These are phyloP conservation scores for Tenrec ecaudatus DNA, from an alignment of 2,113 vertebrate genomes.

Conservation along the genomic window DNA sequence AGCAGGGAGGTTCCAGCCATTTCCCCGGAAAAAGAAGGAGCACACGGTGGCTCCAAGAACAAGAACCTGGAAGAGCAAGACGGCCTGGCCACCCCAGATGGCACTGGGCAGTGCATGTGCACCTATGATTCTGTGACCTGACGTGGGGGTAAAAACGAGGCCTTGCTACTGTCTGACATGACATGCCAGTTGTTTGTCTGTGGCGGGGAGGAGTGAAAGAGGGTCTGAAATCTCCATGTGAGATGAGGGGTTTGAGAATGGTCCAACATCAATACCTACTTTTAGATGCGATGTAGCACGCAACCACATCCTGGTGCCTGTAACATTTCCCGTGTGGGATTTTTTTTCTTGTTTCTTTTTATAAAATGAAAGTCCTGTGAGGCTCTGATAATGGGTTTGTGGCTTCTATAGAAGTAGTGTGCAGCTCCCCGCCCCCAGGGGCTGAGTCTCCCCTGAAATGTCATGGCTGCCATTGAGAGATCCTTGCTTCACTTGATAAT, in stretches of 20 bases:
- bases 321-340: not conserved
- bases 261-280: not conserved
- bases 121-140: not conserved
- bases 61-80: not conserved
- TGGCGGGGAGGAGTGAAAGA: not conserved
- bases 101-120: no score
- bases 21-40: not conserved
- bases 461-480: not conserved
- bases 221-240: fast-evolving
- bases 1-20: not conserved
- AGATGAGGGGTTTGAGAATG: not conserved
- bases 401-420: not conserved
- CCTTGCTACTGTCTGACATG: not conserved
- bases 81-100: not conserved
- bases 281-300: not conserved
- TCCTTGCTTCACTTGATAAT: not conserved
- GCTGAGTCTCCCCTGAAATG: no score
- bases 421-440: fast-evolving
- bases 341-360: not conserved
- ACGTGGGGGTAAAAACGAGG: fast-evolving
- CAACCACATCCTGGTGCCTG: not conserved
- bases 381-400: not conserved
- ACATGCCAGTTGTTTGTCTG: not conserved
- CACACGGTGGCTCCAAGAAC: not conserved
- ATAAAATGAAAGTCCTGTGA: not conserved